Conservation (phyloP, 2,888 invertebrate species). For the Didymodactylos carnosus region DNA sequence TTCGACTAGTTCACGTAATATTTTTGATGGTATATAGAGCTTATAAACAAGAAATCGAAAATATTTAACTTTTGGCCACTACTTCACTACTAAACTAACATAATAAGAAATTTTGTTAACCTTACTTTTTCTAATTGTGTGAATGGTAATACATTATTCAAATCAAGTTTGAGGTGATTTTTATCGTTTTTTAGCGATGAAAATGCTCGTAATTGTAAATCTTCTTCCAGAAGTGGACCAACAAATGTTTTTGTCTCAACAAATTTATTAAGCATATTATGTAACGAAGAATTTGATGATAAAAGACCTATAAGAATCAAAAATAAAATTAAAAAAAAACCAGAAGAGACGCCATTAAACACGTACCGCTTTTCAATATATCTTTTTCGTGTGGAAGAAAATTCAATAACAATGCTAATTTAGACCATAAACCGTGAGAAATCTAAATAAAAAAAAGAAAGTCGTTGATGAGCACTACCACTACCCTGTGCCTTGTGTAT, state of each 20-base stretch:
- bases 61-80: neutral
- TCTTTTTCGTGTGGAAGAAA: slow-evolving; percentile 49
- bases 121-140: slow-evolving; percentile 7
- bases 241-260: neutral
- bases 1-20: no score
- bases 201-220: slow-evolving; percentile 9
- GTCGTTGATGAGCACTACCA: neutral
- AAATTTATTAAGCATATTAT: neutral
- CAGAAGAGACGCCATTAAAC: slow-evolving; percentile 18
- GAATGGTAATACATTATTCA: slow-evolving; percentile 4
- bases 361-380: slow-evolving; percentile 12
- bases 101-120: neutral
- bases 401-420: slow-evolving; percentile 59
- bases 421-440: slow-evolving; percentile 44
- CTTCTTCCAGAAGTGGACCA: neutral
- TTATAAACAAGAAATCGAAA: neutral
- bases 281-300: neutral
- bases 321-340: slow-evolving; percentile 17
- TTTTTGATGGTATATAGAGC: no score
- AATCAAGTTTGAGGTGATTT: neutral
- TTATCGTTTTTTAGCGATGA: slow-evolving; percentile 1
- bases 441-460: neutral
- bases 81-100: no score
- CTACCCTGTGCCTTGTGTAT: neutral
- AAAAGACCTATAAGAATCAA: neutral